Percentiles rank a stretch among this genome's conserved stretches.
These are phyloP conservation scores for Tachina lurida DNA, from an alignment of 2,888 invertebrate species.

Conservation along the genomic window DNA sequence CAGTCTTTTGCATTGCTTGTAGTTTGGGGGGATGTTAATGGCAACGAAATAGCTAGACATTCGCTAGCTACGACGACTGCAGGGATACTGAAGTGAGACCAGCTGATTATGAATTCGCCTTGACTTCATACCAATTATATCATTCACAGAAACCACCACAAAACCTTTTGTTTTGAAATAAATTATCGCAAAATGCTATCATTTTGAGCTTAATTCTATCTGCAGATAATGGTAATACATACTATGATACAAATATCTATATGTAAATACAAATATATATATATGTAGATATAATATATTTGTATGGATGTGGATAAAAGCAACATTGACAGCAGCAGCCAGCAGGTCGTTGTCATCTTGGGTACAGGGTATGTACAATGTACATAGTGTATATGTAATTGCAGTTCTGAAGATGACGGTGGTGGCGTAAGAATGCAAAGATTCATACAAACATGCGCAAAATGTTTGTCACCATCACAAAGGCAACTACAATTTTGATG, in stretches of 20 bases:
- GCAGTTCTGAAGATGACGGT: slow-evolving; percentile 46
- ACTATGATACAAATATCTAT: not conserved
- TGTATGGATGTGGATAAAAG: slow-evolving; percentile 28
- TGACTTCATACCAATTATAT: too few relatives aligned
- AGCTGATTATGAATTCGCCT: not conserved
- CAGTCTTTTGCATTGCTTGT: too few relatives aligned
- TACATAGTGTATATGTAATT: not conserved
- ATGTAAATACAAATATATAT: not conserved
- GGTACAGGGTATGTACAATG: slow-evolving; percentile 21
- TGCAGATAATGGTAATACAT: slow-evolving; percentile 14
- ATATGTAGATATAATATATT: slow-evolving; percentile 30
- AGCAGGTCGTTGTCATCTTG: slow-evolving; percentile 66
- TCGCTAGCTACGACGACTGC: too few relatives aligned
- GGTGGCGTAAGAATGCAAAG: slow-evolving; percentile 47
- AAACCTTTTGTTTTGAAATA: not conserved
- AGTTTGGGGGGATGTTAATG: too few relatives aligned
- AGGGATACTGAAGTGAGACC: too few relatives aligned
- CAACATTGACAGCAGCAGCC: slow-evolving; percentile 35
- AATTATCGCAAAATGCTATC: slow-evolving; percentile 13
- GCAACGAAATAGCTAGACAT: too few relatives aligned
- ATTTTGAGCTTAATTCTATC: not conserved
- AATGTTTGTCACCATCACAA: slow-evolving; percentile 57
- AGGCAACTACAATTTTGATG: slow-evolving; percentile 61
- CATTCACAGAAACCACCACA: too few relatives aligned
- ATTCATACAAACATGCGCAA: slow-evolving; percentile 43